These are phyloP conservation scores for Python bivittatus DNA, from an alignment of 2,113 vertebrate species.

Conservation along the genomic window DNA sequence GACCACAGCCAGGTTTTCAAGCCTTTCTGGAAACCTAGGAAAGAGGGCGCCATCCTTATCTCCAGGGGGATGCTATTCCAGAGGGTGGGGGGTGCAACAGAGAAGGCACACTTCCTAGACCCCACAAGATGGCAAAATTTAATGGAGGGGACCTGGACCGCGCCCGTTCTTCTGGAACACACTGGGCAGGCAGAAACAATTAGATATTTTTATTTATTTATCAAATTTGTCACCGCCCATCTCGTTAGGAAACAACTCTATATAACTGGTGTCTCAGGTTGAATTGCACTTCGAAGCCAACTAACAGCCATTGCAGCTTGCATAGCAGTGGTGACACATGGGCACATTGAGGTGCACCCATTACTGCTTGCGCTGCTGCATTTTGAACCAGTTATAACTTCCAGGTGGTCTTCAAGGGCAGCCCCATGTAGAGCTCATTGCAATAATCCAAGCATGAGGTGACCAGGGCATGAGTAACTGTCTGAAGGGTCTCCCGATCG, in stretches of 20 bases:
- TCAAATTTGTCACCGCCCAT: too few relatives aligned
- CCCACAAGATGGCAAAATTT: background rate
- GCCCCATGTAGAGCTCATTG: background rate
- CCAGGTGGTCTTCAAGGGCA: background rate
- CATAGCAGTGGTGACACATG: background rate
- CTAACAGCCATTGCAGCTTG: background rate
- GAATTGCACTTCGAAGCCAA: background rate
- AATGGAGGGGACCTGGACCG: background rate
- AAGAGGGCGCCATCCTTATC: background rate
- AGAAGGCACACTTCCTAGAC: background rate
- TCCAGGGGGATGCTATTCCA: background rate
- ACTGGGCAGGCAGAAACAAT: background rate
- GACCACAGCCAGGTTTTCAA: background rate
- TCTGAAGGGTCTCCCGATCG: background rate
- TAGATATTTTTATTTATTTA: too few relatives aligned
- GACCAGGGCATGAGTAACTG: background rate
- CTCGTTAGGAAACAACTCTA: too few relatives aligned
- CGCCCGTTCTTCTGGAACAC: background rate
- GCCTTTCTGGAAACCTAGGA: background rate
- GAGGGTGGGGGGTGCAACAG: background rate
- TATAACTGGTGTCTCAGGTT: too few relatives aligned
- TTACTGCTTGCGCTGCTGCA: background rate
- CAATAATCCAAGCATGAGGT: background rate
- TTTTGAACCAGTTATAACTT: background rate
- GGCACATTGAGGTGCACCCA: background rate